Evolutionary conservation across 2,113 vertebrate genomes (phyloP).

Genomic region (Pipa parva): DNA sequence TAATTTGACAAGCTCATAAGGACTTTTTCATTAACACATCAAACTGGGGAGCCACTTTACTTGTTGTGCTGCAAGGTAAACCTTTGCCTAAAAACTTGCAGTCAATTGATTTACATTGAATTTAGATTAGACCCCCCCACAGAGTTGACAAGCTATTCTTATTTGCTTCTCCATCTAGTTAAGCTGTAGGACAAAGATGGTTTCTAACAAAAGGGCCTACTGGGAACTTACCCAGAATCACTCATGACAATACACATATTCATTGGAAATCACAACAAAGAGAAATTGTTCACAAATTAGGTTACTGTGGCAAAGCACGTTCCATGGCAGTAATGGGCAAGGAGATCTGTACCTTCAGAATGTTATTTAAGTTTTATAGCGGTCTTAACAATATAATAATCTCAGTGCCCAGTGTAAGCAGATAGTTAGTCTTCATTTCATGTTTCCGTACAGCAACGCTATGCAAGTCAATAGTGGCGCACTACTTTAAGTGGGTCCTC

Average conservation of each 20-base stretch:
- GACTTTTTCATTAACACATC: not conserved
- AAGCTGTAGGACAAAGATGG: not conserved
- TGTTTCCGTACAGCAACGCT: too few species aligned
- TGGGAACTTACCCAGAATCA: constrained; percentile 10
- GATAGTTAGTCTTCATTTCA: too few species aligned
- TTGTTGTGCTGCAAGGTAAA: not conserved
- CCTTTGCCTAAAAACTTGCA: not conserved
- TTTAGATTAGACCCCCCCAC: not conserved
- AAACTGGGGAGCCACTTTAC: not conserved
- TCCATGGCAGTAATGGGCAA: not conserved
- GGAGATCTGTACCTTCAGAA: too few species aligned
- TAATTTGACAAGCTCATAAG: not conserved
- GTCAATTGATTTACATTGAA: not conserved
- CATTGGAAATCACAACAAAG: constrained; percentile 25
- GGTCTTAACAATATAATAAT: too few species aligned
- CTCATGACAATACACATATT: constrained; percentile 17
- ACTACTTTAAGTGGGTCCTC: too few species aligned
- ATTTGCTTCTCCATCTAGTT: not conserved
- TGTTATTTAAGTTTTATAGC: too few species aligned
- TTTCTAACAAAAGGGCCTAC: not conserved
- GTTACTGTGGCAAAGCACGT: not conserved
- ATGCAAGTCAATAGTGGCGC: too few species aligned
- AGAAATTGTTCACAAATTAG: constrained; percentile 15
- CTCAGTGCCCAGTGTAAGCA: too few species aligned
- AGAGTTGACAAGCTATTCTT: not conserved